These are phyloP conservation scores for Chitala chitala DNA, from an alignment of 2,113 vertebrate genomes.

Conservation along the genomic window DNA sequence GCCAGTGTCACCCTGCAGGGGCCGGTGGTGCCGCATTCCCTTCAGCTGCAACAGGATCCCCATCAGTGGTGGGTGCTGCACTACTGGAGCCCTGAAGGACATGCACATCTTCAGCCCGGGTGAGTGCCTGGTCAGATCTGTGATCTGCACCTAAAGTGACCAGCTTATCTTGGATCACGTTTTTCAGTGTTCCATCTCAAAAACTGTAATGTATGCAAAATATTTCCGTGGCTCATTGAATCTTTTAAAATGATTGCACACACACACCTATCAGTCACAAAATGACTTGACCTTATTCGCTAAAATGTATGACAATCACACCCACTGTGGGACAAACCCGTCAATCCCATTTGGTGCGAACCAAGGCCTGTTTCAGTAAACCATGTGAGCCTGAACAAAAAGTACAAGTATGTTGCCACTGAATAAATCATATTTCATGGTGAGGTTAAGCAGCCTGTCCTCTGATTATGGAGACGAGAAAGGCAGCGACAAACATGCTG, in stretches of 20 bases:
- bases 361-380: constrained; percentile 62
- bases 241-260: no score
- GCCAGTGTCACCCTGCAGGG: not conserved
- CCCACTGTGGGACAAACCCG: no score
- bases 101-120: constrained; percentile 69
- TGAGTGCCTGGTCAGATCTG: constrained; percentile 38
- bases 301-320: no score
- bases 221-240: no score
- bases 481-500: constrained; percentile 36
- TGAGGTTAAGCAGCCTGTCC: constrained; percentile 46
- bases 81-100: constrained; percentile 70
- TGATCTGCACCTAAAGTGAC: no score
- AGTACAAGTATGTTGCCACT: no score
- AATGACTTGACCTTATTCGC: no score
- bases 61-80: constrained; percentile 77
- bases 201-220: no score
- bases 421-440: constrained; percentile 79
- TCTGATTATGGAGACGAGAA: constrained; percentile 40
- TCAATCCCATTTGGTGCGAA: no score
- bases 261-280: no score
- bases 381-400: no score
- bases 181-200: no score
- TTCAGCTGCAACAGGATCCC: constrained; percentile 71
- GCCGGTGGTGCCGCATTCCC: constrained; percentile 42
- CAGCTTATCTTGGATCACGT: not conserved